These are phyloP conservation scores for Larimichthys crocea DNA, from an alignment of 2,113 vertebrate species.

Conservation along the genomic window DNA sequence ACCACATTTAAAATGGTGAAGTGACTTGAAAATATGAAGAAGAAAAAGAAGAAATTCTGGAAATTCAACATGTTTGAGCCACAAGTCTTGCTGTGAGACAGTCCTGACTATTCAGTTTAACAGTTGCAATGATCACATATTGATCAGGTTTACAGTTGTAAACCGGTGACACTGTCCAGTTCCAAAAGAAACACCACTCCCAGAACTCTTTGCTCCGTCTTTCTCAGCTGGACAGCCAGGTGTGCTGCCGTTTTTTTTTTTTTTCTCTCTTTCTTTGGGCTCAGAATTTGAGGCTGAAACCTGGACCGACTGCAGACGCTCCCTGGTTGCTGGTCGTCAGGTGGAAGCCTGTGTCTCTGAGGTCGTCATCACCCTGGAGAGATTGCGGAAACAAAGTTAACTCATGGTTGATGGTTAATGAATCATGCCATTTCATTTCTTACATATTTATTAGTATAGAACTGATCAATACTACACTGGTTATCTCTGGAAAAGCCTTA, in stretches of 20 bases:
- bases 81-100: slow-evolving; percentile 69
- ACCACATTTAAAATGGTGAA: slow-evolving; percentile 27
- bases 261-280: background rate
- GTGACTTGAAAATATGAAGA: slow-evolving; percentile 26
- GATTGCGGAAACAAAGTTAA: background rate
- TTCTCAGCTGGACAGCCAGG: background rate
- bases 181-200: slow-evolving; percentile 41
- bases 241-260: background rate
- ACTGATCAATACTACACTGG: slow-evolving; percentile 19
- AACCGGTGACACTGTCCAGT: slow-evolving; percentile 40
- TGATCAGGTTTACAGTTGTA: slow-evolving; percentile 32
- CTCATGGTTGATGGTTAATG: background rate
- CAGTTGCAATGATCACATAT: slow-evolving; percentile 46
- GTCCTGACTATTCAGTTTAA: slow-evolving; percentile 63
- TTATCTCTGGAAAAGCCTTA: slow-evolving; percentile 6
- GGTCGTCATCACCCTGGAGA: slow-evolving; percentile 92
- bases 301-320: slow-evolving; percentile 93
- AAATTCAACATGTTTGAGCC: slow-evolving; percentile 38
- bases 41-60: background rate
- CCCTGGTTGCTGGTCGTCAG: slow-evolving; percentile 97
- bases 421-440: background rate
- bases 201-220: slow-evolving; percentile 35
- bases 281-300: slow-evolving; percentile 98
- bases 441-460: slow-evolving; percentile 10
- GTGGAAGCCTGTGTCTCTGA: slow-evolving; percentile 96